A percentile compares a stretch with the other conserved stretches of the same genome.
Evolutionary conservation across 2,888 invertebrate genomes (phyloP).

Genomic region (Hypena proboscidalis): DNA sequence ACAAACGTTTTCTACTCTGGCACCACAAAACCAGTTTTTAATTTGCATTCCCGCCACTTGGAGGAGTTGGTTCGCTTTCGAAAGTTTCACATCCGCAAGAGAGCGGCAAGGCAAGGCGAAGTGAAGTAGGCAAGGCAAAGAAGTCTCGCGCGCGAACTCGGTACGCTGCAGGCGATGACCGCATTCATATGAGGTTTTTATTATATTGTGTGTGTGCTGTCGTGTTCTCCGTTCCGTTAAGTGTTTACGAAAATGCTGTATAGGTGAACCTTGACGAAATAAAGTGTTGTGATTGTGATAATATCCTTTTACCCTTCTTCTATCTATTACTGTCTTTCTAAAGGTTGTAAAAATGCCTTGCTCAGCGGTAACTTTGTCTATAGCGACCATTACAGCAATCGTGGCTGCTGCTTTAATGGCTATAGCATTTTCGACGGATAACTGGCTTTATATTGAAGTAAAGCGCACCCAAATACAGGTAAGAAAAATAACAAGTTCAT

Average conservation of each 20-base stretch:
- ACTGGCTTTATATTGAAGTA: conserved; percentile 98
- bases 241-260: conserved; percentile 83
- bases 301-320: conserved; percentile 56
- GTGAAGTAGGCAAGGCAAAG: conserved; percentile 78
- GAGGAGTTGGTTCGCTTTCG: conserved; percentile 80
- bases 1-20: conserved; percentile 48
- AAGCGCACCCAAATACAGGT: conserved; percentile 95
- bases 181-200: conserved; percentile 82
- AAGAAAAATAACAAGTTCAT: conserved; percentile 57
- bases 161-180: conserved; percentile 84
- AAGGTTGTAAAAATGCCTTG: conserved; percentile 92
- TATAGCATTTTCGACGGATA: conserved; percentile 98
- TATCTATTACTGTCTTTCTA: conserved; percentile 62
- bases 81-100: conserved; percentile 85
- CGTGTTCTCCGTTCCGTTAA: conserved; percentile 77
- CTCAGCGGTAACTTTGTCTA: conserved; percentile 96
- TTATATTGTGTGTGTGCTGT: conserved; percentile 80
- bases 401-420: conserved; percentile 96
- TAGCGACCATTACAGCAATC: conserved; percentile 98
- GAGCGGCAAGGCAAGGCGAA: conserved; percentile 76
- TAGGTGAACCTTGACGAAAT: conserved; percentile 74
- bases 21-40: conserved; percentile 70
- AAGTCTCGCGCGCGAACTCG: conserved; percentile 82
- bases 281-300: conserved; percentile 81
- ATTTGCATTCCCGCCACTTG: conserved; percentile 83